A percentile compares a stretch with the other conserved stretches of the same genome.
Conservation (phyloP, 1,140 invertebrate species). For the Maconellicoccus hirsutus region DNA sequence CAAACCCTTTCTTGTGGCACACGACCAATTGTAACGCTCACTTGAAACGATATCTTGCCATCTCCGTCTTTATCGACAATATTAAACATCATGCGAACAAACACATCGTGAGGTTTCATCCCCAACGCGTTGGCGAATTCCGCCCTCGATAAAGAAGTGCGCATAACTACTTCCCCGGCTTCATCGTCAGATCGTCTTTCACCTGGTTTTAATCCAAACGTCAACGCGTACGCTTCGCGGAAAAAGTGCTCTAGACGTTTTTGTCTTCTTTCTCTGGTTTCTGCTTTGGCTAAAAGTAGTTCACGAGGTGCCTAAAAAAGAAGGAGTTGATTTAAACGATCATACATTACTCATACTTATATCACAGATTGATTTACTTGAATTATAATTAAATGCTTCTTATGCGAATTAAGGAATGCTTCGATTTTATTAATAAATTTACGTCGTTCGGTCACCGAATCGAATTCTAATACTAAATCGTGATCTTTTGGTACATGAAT, state of each 20-base stretch:
- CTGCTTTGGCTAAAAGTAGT: slow-evolving; percentile 81
- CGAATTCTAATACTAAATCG: slow-evolving; percentile 90
- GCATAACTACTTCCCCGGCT: slow-evolving; percentile 61
- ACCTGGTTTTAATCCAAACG: slow-evolving; percentile 65
- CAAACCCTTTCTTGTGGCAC: too few species aligned
- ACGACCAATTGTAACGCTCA: slow-evolving; percentile 31
- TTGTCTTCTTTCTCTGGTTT: slow-evolving; percentile 89
- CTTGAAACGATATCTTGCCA: slow-evolving; percentile 90
- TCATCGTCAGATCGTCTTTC: slow-evolving; percentile 37
- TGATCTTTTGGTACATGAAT: slow-evolving; percentile 84
- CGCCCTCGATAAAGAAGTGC: slow-evolving; percentile 81
- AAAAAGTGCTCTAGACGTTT: slow-evolving; percentile 95
- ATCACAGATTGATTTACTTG: slow-evolving; percentile 38
- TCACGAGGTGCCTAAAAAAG: slow-evolving; percentile 50
- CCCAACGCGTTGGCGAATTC: slow-evolving; percentile 96
- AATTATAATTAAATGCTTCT: slow-evolving; percentile 61
- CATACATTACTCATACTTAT: too few species aligned
- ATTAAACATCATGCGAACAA: slow-evolving; percentile 98
- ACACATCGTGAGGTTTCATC: slow-evolving; percentile 91
- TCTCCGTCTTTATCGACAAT: slow-evolving; percentile 95
- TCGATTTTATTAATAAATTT: slow-evolving; percentile 88
- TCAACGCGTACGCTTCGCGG: slow-evolving; percentile 90
- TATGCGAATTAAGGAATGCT: slow-evolving; percentile 65
- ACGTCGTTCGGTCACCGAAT: slow-evolving; percentile 60
- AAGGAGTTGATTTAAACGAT: too few species aligned